Base-by-base conservation (phyloP, 2,113 vertebrate genomes). In the Perca fluviatilis region DNA sequence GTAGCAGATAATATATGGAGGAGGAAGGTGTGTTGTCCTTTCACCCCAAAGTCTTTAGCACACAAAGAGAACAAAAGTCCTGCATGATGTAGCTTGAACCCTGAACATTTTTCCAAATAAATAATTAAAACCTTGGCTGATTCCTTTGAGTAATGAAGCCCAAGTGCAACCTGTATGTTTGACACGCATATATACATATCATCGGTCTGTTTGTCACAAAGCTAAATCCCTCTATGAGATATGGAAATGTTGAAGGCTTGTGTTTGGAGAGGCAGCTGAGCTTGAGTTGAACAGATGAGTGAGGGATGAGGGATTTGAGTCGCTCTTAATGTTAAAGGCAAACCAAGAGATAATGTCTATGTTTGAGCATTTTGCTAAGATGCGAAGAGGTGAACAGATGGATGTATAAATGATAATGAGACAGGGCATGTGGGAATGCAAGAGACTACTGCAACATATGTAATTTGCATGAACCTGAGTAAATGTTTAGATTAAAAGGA, bases 301-400 rank as follows among this genome's bases (percentile, higher is more conserved):
- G 13, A 68, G 11, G 30, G 15, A 65, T 50, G 67, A 25, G 21
- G 51, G 50, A 63, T 19, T 64, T 25, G 19, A 75, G 53, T 53
- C 16, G 7, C 53, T 53, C 7, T 46, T 84, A n/a, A 71, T 68
- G 70, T 66, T 36, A 72, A 83, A 73, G 46, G 33, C 57, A 46
- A 69, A 54, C 15, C 23, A 36, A 51, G 6, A 61, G 46, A 46
- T 56, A 80, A 71, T 71, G 53, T 33, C 19, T 71, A 47, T 60
- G n/a, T 83, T 74, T 73, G 14, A 84, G 50, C 21, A 1, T 46
- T 60, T 36, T 56, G 60, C 49, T 65, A 63, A 36, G 36, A 36
- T 73, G 82, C 47, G 25, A 79, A 36, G 19, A 30, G 36, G 5
- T 80, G 79, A 87, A 77, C 84, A 87, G 74, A 87, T 74, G 61